Evolutionary conservation across 2,113 vertebrate species (phyloP).

Genomic region (Mus spicilegus): DNA sequence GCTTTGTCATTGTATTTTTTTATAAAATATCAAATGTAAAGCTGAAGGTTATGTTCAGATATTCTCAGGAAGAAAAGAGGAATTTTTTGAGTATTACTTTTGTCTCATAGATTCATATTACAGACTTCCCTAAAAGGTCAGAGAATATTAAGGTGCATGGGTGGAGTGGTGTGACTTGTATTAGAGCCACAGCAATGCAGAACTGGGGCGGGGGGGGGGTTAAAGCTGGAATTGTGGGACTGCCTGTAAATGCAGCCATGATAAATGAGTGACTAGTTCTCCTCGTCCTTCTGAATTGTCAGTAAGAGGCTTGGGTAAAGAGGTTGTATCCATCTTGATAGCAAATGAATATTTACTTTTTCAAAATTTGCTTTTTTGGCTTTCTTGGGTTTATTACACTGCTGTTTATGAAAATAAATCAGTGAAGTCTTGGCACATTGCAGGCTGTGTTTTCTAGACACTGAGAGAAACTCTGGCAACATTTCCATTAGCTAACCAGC

Average conservation of each 20-base stretch:
- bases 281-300: constrained; percentile 41
- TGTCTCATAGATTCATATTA: constrained; percentile 58
- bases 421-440: constrained; percentile 45
- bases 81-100: constrained; percentile 58
- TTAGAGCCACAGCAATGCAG: constrained; percentile 15
- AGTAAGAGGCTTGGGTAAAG: constrained; percentile 54
- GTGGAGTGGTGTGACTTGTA: constrained; percentile 56
- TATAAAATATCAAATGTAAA: background rate
- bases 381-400: constrained; percentile 59
- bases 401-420: constrained; percentile 73
- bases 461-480: constrained; percentile 51
- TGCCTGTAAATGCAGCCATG: constrained; percentile 1
- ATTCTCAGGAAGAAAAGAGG: constrained; percentile 7
- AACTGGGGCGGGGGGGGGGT: background rate
- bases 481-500: constrained; percentile 69
- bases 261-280: constrained; percentile 55
- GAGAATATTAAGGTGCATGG: background rate
- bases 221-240: background rate
- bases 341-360: constrained; percentile 70
- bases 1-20: background rate
- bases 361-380: constrained; percentile 68
- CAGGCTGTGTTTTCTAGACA: constrained; percentile 68
- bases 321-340: constrained; percentile 70
- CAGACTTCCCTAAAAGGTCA: constrained; percentile 69
- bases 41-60: background rate